phyloP scores from a whole-genome alignment of 2,113 vertebrate genomes.

The Budorcas taxicolor region DNA sequence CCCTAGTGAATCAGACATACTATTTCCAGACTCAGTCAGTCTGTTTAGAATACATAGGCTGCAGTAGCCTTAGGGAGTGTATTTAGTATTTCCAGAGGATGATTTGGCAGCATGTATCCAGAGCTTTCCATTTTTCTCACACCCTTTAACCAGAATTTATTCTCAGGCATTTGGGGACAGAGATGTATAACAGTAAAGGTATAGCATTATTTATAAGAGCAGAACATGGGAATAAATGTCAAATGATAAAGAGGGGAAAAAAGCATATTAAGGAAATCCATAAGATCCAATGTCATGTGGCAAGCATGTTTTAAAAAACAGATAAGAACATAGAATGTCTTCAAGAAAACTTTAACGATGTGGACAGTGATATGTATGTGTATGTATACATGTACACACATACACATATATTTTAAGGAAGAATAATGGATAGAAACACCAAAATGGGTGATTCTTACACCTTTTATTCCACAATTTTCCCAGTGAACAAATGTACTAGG shows the following conservation, averaged over 20 bases:
- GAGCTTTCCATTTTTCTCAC: neutral
- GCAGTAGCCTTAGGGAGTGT: neutral
- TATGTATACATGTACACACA: too few species aligned
- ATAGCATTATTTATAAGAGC: neutral
- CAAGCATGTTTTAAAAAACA: neutral
- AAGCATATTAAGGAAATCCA: neutral
- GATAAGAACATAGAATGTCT: neutral
- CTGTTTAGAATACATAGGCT: conserved; percentile 69
- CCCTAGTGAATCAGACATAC: conserved; percentile 55
- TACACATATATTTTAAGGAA: neutral
- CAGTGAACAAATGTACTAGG: neutral
- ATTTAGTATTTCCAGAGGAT: conserved; percentile 47
- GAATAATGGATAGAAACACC: neutral
- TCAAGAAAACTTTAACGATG: neutral
- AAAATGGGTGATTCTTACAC: neutral
- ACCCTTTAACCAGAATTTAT: neutral
- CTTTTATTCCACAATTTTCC: neutral
- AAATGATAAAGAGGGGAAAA: neutral
- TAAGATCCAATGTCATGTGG: neutral
- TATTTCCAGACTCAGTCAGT: conserved; percentile 79
- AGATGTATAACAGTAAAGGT: neutral
- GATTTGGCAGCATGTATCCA: neutral
- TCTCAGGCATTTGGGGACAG: neutral
- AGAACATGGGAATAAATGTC: neutral
- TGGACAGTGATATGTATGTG: neutral